phyloP scores from a whole-genome alignment of 2,113 vertebrate genomes.

The Hyperopisus bebe region DNA sequence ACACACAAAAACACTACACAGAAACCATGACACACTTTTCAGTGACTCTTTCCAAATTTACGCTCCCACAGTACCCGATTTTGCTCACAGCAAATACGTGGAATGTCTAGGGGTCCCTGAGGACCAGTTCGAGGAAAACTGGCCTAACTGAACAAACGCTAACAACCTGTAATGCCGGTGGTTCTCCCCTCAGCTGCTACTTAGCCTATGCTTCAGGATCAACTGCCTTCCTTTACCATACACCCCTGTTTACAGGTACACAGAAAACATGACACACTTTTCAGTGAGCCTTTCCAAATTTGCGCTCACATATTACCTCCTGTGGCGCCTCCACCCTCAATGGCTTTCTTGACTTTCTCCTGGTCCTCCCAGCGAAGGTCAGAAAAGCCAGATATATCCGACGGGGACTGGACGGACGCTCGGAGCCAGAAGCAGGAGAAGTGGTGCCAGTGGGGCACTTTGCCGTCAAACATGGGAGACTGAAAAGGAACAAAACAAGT shows the following conservation, averaged over 20 bases:
- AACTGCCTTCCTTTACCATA: neutral
- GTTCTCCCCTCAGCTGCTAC: neutral
- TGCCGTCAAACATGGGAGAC: conserved; percentile 97
- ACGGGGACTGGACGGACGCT: conserved; percentile 63
- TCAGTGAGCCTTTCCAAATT: neutral
- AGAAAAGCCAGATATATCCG: conserved; percentile 77
- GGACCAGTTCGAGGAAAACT: neutral
- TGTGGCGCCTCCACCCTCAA: conserved; percentile 73
- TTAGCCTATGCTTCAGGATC: neutral
- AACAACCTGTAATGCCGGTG: neutral
- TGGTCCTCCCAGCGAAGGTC: conserved; percentile 94
- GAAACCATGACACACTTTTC: neutral
- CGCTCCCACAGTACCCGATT: neutral
- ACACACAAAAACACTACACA: neutral
- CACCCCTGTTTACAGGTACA: neutral
- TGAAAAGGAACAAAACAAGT: conserved; percentile 36
- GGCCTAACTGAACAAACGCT: neutral
- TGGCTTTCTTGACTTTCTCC: conserved; percentile 88
- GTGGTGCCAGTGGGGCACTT: conserved; percentile 96
- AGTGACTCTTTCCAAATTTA: neutral
- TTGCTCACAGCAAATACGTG: neutral
- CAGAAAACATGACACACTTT: neutral
- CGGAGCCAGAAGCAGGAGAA: conserved; percentile 95
- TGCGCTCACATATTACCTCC: conserved; percentile 38
- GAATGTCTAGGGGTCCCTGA: neutral